Evolutionary conservation across 1,140 invertebrate genomes (phyloP), one percentile per base, ranked within the genome.

Genomic region (Temnothorax longispinosus): DNA sequence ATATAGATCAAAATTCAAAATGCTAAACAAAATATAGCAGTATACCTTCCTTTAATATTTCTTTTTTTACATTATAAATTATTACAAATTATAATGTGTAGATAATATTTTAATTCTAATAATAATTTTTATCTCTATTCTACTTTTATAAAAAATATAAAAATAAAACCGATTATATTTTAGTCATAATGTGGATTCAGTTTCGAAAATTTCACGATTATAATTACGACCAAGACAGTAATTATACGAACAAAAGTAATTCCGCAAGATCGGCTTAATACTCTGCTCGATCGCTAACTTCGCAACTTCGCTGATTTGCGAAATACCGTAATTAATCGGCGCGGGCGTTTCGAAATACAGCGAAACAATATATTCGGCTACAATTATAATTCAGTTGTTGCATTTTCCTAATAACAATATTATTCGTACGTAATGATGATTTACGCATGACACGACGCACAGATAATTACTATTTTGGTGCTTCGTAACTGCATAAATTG

Each of bases 281-380:
- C 8, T 77, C 18, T 47, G 18, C 1, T 35, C 18, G 18, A 64
- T 47, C 27, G 41, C 41, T 15, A 82, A 47, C 18, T 72, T 80
- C 35, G 47, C 60, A 50, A 50, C 74, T 80, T 64, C 7, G 44
- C 74, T 80, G 88, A 90, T 90, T 80, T 50, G 58, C 64, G 76
- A 90, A 89, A 85, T 88, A 44, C n/a, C 50, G 44, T 60, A 72
- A 90, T 88, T 88, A 90, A 89, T 89, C 56, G 81, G 41, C 1
- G 27, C 27, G 27, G 27, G 27, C 15, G 21, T 56, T 81, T 50
- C 27, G 27, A 90, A 86, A 60, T 71, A 56, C 58, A 88, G 89
- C 69, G 56, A 88, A 88, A 81, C 38, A 60, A n/a, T 38, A 27
- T 77, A 69, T 71, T 74, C 58, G 38, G 13, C 44, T 52, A 38